Evolutionary conservation across 2,113 vertebrate genomes (phyloP), one percentile per base, ranked within the genome.

Genomic region (Aegypius monachus): DNA sequence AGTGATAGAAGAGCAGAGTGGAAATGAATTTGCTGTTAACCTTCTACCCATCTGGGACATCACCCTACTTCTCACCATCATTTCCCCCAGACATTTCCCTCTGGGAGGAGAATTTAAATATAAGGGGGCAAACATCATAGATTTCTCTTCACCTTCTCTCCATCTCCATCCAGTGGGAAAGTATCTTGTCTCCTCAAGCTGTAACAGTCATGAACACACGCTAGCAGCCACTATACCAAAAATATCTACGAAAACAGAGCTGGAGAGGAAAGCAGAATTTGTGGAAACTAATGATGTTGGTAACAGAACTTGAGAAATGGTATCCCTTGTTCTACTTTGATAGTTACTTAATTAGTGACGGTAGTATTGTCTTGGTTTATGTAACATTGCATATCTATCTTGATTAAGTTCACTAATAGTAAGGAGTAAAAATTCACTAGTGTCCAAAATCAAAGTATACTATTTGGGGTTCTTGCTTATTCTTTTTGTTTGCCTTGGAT

Each of bases 161-260:
- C 11, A 10, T 36, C 22, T 66, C 31, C 7, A 25, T 50, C 26
- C 2, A 1, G 22, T 47, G 26, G 19, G 47, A 72, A 93, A 56
- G 13, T 17, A 17, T 43, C 25, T 70, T 62, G 2, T 53, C 10
- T 88, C 75, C 9, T 47, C 15, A 43, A 88, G 25, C 17, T 68
- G 11, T 58, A 62, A 45, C 7, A 56, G 19, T 38, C 29, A 38
- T 34, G 27, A 77, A 77, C 0, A 1, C 0, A 4, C 1, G 1
- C 26, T 48, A 50, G 22, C 34, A 86, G 18, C 10, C 40, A 27
- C 40, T 68, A 11, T 16, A 77, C 4, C 18, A 61, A 81, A 81
- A 94, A 63, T 38, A 85, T 13, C 20, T 55, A 79, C 0, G 2
- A 65, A 87, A 81, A 52, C 8, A 89, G 1, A 22, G 31, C 9